Evolutionary conservation across 2,797 vertebrate genomes (phyloP).

Genomic region (Nasua narica): DNA sequence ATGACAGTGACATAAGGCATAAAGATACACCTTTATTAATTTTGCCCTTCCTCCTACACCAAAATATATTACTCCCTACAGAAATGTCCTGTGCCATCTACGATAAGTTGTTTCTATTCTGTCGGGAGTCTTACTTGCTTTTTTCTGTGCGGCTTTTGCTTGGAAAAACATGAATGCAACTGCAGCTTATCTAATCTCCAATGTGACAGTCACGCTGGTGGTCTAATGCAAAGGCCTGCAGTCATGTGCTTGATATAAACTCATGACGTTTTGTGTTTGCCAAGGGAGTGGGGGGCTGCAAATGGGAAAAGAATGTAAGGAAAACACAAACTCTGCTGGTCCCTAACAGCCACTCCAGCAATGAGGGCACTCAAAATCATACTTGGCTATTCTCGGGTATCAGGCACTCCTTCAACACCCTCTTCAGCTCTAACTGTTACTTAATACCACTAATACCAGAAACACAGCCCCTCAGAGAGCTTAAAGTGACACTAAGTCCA

Average conservation of each 20-base stretch:
- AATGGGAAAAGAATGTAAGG: background rate
- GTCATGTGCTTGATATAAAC: slow-evolving; percentile 61
- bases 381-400: background rate
- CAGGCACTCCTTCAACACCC: background rate
- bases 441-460: background rate
- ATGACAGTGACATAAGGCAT: background rate
- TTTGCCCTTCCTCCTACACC: background rate
- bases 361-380: background rate
- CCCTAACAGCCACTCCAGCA: background rate
- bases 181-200: slow-evolving; percentile 72
- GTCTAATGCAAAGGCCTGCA: slow-evolving; percentile 59
- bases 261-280: background rate
- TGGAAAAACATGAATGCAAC: slow-evolving; percentile 16
- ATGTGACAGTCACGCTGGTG: slow-evolving; percentile 70
- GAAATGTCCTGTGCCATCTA: background rate
- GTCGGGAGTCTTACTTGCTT: background rate
- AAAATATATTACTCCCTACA: background rate
- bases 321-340: background rate
- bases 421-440: background rate
- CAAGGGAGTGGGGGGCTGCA: background rate
- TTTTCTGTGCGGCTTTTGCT: slow-evolving; percentile 36
- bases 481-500: background rate
- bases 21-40: background rate
- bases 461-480: background rate
- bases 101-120: background rate